Evolutionary conservation across 2,888 invertebrate genomes (phyloP).

Genomic region (Petrophora chlorosata): DNA sequence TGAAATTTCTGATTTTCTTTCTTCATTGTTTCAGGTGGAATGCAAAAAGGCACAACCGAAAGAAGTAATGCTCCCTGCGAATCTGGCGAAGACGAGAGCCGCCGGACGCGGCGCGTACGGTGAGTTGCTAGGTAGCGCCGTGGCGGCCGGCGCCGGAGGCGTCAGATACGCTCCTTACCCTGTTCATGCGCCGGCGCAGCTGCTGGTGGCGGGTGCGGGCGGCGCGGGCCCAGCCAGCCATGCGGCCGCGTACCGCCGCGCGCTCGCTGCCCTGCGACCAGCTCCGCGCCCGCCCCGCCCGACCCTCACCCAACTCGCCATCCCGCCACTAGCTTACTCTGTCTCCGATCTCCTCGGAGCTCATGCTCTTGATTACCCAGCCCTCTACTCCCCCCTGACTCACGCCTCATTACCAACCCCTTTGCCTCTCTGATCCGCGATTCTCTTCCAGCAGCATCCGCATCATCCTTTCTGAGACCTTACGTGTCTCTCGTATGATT

Average conservation of each 20-base stretch:
- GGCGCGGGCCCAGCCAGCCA: conserved; percentile 56
- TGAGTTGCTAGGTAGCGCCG: conserved; percentile 95
- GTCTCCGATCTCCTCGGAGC: conserved; percentile 85
- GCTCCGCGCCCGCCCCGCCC: conserved; percentile 68
- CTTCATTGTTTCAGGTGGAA: conserved; percentile 92
- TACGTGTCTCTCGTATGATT: conserved; percentile 32
- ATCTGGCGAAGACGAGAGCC: conserved; percentile 97
- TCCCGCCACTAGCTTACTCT: conserved; percentile 77
- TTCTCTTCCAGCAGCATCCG: conserved; percentile 78
- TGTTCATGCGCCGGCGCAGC: conserved; percentile 81
- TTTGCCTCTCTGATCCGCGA: conserved; percentile 80
- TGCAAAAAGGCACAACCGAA: conserved; percentile 99
- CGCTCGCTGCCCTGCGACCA: conserved; percentile 73
- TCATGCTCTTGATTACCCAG: conserved; percentile 88
- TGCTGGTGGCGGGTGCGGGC: conserved; percentile 70
- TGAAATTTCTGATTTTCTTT: conserved; percentile 1
- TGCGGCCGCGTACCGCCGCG: conserved; percentile 72
- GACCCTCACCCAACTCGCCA: conserved; percentile 65
- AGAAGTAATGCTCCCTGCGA: conserved; percentile 99
- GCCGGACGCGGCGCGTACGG: conserved; percentile 98
- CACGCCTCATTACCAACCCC: conserved; percentile 85
- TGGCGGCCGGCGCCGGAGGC: conserved; percentile 82
- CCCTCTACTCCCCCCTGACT: conserved; percentile 87
- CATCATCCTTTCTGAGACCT: conserved; percentile 70
- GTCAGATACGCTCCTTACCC: conserved; percentile 86